Evolutionary conservation across 2,888 invertebrate genomes (phyloP), one percentile per base, ranked within the genome.

Genomic region (Orthonevra nobilis): DNA sequence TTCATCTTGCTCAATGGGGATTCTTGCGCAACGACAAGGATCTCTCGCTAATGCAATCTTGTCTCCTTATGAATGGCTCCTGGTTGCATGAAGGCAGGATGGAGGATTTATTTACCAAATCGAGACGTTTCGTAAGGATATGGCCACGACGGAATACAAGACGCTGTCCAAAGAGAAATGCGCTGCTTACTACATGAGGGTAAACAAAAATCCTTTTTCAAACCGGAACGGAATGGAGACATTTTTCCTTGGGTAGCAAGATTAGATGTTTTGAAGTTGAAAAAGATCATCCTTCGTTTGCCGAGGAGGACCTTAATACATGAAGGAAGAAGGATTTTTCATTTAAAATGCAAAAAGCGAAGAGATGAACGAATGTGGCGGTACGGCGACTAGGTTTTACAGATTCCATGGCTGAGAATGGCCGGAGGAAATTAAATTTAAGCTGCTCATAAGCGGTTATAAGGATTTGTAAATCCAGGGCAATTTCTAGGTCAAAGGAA

Each of bases 21-120:
- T 19, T 32, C 17, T 36, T 52, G 34, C 30, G 26, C 26, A 17
- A 58, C 61, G 64, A 38, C 50, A 64, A 34, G 64, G 73, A 77
- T 77, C 64, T n/a, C n/a, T 66, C 44, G 64, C 75, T 77, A 72
- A 79, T 73, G 79, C 73, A 66, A 79, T 79, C 42, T 79, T 48
- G 54, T 54, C 42, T 40, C 52, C 68, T 60, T 77, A 50, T 54
- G 54, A 72, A 63, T 36, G 40, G 40, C 38, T 19, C 12, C 50
- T 46, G 52, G 42, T 20, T 48, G 40, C 61, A 73, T 44, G 30
- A 36, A 36, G n/a, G 36, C 42, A 40, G 63, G 15, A 28, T 42
- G 73, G 54, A n/a, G 75, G 50, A 66, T 79, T 79, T 79, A 79
- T 73, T 66, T 79, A 66, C 46, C 17, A 73, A 73, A 79, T 79